Evolutionary conservation across 2,113 vertebrate species (phyloP).

Genomic region (Carassius auratus): DNA sequence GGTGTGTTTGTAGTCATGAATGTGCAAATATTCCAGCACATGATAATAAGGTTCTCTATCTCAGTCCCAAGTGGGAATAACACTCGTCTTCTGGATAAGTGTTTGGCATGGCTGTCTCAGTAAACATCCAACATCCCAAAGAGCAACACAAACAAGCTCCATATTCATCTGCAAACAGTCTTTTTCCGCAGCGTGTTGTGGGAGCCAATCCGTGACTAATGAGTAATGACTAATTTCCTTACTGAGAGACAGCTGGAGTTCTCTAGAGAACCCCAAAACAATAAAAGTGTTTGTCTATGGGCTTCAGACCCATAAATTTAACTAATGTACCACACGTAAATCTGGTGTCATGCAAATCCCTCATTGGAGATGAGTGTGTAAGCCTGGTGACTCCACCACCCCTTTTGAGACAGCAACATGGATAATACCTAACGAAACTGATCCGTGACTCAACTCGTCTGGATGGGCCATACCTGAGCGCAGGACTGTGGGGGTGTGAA

Average conservation of each 20-base stretch:
- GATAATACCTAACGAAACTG: constrained; percentile 31
- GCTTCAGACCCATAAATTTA: background rate
- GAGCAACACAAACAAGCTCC: background rate
- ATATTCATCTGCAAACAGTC: constrained; percentile 24
- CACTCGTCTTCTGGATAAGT: background rate
- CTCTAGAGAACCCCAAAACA: constrained; percentile 1
- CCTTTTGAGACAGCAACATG: background rate
- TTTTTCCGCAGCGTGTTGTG: background rate
- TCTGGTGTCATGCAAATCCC: constrained; percentile 17
- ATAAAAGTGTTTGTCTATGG: background rate
- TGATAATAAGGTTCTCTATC: background rate
- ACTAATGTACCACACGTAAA: constrained; percentile 1
- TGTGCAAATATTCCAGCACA: background rate
- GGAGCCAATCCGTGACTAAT: background rate
- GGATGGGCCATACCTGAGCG: constrained; percentile 19
- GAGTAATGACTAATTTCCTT: constrained; percentile 28
- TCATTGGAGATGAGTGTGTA: background rate
- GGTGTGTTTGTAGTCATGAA: background rate
- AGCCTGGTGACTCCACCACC: constrained; percentile 1
- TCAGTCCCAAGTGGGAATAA: constrained; percentile 7
- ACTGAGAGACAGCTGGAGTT: constrained; percentile 4
- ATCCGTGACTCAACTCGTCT: constrained; percentile 39
- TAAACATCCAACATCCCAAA: constrained; percentile 3
- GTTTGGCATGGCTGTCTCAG: background rate
- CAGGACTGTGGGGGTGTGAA: constrained; percentile 6